Evolutionary conservation across 2,113 vertebrate genomes (phyloP), one percentile per base, ranked within the genome.

Genomic region (Leucopternis melanops): DNA sequence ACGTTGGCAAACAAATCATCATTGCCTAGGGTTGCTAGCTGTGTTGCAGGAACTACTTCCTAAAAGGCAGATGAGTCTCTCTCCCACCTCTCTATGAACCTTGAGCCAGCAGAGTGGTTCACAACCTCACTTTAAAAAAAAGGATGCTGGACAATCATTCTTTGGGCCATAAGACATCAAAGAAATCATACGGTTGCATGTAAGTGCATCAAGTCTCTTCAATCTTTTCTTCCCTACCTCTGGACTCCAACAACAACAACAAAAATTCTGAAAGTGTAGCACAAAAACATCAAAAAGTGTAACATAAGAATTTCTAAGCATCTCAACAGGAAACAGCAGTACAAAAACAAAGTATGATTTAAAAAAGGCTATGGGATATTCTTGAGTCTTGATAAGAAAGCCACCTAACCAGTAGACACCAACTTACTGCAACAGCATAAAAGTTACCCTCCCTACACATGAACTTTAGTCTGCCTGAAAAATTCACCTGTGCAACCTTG

Each of bases 241-340:
- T 75, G 49, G 94, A 78, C 57, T 57, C 2, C 94, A 97, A 90
- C 91, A 95, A 90, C 91, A 96, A 95, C 86, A 96, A 94, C 86
- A 97, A 92, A 91, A 97, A 94, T 71, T 93, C 61, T 81, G 73
- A 45, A 81, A 79, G 50, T 5, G 1, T 42, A 74, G 58, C 10
- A 42, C 7, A 47, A 50, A 80, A 71, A 9, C 21, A 57, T 47
- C 32, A 45, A 42, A 27, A 94, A 50, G 31, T 1, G 0, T 14
- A 71, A 45, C 20, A 6, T 1, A 38, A 82, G 69, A 55, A 81
- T 78, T 74, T 34, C 44, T 38, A 34, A 84, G 31, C 12, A 63
- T 16, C 12, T 66, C 77, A 74, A 74, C 58, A 86, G 38, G 65
- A 74, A 91, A 40, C 4, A 59, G 31, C 16, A 44, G 40, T 17